Evolutionary conservation across 2,888 invertebrate species (phyloP), one percentile per base, ranked within the genome.

Genomic region (Griposia aprilina): DNA sequence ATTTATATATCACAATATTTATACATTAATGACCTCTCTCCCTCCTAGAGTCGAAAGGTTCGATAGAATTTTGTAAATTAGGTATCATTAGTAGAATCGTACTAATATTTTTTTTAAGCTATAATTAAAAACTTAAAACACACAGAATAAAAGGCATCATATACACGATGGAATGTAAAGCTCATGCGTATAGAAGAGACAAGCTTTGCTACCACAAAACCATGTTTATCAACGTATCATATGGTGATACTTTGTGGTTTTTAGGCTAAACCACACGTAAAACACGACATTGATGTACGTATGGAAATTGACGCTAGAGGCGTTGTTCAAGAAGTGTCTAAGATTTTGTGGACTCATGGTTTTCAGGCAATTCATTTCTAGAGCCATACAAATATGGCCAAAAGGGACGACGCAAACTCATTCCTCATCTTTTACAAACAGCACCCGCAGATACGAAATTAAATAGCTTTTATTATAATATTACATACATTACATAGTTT

Each of bases 21-120:
- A 66, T 45, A 36, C 17, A 48, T 23, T 6, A 17, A 55, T 48
- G 17, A 30, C 11, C 6, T 17, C 23, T 30, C 30, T 13, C 41
- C 45, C 45, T 50, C 52, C 30, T 62, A 52, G 8, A 41, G 23
- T 23, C 11, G 20, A 41, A 72, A 50, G 15, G 10, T 62, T 78
- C 20, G 5, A 36, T 3, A 68, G 23, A 68, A 59, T 52, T 66
- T 60, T 66, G 23, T 45, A 45, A 77, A 62, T 78, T 45, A 67
- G 52, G 20, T 59, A 15, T 68, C 52, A 67, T 78, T 78, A 78
- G 30, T 52, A 7, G 7, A 45, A 60, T 74, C 41, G 11, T 23
- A 2, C 48, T 11, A 26, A n/a, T n/a, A n/a, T n/a, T 4, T 45
- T 52, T 68, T 26, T 30, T 68, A 26, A 3, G 7, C 4, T 23